Evolutionary conservation across 1,140 invertebrate genomes (phyloP), one percentile per base, ranked within the genome.

Genomic region (Neodiprion pinetum): DNA sequence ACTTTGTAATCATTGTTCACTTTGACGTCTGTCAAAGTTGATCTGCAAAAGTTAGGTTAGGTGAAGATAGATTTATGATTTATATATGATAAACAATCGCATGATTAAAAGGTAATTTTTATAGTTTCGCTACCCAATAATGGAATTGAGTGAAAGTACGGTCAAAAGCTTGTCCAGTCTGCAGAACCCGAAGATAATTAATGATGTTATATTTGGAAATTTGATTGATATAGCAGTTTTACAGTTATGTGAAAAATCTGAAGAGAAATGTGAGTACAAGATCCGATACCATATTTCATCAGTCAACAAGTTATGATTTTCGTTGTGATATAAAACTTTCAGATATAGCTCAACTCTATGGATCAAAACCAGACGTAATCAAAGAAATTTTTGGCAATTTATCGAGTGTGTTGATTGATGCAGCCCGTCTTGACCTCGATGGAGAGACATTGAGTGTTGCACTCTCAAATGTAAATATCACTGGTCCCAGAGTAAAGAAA

Each of bases 361-460:
- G 82, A 48, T 85, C 84, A 0, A 89, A 87, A 76, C 76, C 85
- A 14, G 85, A 87, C 76, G 66, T 87, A 28, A 73, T 88, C 17
- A 90, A 90, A 76, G 80, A 83, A 76, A 80, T 86, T 5, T 86
- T 89, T 76, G 80, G 84, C 8, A 84, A 87, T 72, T 73, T 90
- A 28, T 69, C 86, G 48, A 87, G 84, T 71, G 71, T 89, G 0
- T 83, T 88, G 7, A 75, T 89, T 49, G 87, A 90, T 80, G 83
- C 86, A 77, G 85, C 86, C 48, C 84, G 88, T 67, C 76, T 88
- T 61, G 82, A 88, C 77, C 80, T 81, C 1, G 84, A 83, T 70
- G 75, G 79, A 48, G 86, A 89, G 66, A 83, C 84, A 70, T 80
- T 89, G 7, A 77, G 67, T 4, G 79, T 74, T 50, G 83, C 86